phyloP scores from a whole-genome alignment of 2,888 invertebrate genomes.

The Flexamia atlantica region DNA sequence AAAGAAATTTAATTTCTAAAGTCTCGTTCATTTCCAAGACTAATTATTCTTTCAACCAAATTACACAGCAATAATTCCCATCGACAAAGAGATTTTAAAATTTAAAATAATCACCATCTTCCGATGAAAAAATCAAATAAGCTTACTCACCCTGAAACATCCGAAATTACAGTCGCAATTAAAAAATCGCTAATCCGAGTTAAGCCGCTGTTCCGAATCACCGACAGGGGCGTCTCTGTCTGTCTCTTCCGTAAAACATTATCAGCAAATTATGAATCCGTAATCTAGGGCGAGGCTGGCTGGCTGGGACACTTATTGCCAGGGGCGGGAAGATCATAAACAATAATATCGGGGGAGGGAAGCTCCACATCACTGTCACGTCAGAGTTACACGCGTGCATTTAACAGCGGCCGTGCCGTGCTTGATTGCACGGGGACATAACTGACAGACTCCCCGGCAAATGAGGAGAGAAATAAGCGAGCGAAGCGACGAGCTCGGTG shows the following conservation, averaged over 20 bases:
- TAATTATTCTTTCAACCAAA: too few relatives aligned
- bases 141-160: neutral
- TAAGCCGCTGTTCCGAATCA: constrained; percentile 3
- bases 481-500: neutral
- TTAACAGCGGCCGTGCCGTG: constrained; percentile 1
- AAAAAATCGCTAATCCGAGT: constrained; percentile 19
- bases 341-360: constrained; percentile 24
- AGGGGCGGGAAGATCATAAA: constrained; percentile 32
- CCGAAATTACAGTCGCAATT: constrained; percentile 21
- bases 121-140: constrained; percentile 5
- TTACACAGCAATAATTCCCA: too few relatives aligned
- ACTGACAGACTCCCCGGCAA: constrained; percentile 30
- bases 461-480: constrained; percentile 30
- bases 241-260: neutral
- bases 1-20: too few relatives aligned
- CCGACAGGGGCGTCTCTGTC: neutral
- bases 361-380: neutral
- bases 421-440: neutral
- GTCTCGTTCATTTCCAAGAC: too few relatives aligned
- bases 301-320: constrained; percentile 30
- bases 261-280: constrained; percentile 35
- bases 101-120: neutral
- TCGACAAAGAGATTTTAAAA: neutral
- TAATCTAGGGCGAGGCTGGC: constrained; percentile 4
- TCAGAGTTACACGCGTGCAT: constrained; percentile 4